Percentiles rank a stretch among this genome's conserved stretches.
These are phyloP conservation scores for Beaufortia kweichowensis DNA, from an alignment of 2,113 vertebrate genomes.

Conservation along the genomic window DNA sequence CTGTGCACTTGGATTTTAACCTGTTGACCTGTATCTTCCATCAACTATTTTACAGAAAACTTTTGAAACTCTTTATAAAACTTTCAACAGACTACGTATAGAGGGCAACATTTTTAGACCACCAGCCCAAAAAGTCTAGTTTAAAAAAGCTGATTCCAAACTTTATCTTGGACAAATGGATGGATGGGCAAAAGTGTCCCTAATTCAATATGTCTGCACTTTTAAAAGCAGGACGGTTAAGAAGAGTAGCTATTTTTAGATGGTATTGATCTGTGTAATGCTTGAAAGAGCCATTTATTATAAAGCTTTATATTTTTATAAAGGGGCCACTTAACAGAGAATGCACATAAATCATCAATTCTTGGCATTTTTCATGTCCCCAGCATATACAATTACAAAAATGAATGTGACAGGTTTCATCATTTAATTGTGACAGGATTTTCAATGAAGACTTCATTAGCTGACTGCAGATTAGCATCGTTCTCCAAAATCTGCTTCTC, in stretches of 20 bases:
- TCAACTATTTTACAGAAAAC: background rate
- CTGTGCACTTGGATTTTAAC: too few relatives aligned
- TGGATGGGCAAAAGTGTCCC: conserved; percentile 38
- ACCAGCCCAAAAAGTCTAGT: background rate
- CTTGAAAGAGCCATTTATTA: conserved; percentile 76
- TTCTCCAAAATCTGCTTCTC: background rate
- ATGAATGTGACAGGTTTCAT: conserved; percentile 35
- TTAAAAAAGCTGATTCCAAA: conserved; percentile 26
- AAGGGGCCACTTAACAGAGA: conserved; percentile 68
- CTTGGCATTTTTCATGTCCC: conserved; percentile 20
- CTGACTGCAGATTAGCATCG: conserved; percentile 14
- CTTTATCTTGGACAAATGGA: conserved; percentile 22
- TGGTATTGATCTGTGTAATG: conserved; percentile 70
- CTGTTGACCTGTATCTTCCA: too few relatives aligned
- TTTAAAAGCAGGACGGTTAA: conserved; percentile 52
- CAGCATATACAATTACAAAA: conserved; percentile 37
- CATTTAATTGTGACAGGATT: conserved; percentile 26
- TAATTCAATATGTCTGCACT: conserved; percentile 53
- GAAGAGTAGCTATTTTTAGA: conserved; percentile 63
- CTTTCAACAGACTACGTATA: background rate
- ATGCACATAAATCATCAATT: conserved; percentile 70
- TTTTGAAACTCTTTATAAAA: background rate
- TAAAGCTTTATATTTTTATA: conserved; percentile 73
- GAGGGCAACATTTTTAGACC: background rate
- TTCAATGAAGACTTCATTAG: background rate